These are phyloP conservation scores for Zhuqinia jingwanae DNA, from an alignment of 2,888 invertebrate species.

Conservation along the genomic window DNA sequence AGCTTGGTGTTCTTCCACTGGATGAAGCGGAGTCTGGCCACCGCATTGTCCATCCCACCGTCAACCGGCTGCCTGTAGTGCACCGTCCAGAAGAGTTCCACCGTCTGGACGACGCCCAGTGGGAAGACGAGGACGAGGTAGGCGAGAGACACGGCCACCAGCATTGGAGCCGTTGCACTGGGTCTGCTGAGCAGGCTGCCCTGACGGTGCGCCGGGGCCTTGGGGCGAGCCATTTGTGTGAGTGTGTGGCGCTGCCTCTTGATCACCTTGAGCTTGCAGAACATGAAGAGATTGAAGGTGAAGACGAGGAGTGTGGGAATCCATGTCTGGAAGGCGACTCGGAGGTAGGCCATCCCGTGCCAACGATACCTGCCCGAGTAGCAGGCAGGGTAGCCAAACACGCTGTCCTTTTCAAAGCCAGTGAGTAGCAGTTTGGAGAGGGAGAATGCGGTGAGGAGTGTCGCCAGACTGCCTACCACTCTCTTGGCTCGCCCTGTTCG, in stretches of 20 bases:
- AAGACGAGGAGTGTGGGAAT: constrained; percentile 81
- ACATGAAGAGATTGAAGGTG: constrained; percentile 80
- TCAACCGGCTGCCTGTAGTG: constrained; percentile 79
- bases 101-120: constrained; percentile 81
- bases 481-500: constrained; percentile 68
- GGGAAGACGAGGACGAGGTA: constrained; percentile 81
- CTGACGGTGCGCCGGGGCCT: neutral
- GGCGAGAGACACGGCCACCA: constrained; percentile 81
- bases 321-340: constrained; percentile 81
- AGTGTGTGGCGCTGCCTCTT: constrained; percentile 67
- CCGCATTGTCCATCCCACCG: constrained; percentile 65
- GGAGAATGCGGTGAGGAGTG: constrained; percentile 79
- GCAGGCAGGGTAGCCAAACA: constrained; percentile 81
- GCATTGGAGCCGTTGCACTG: constrained; percentile 80
- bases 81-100: constrained; percentile 81
- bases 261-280: constrained; percentile 77
- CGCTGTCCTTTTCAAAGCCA: constrained; percentile 81
- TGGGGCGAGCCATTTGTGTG: constrained; percentile 49
- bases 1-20: constrained; percentile 80
- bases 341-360: constrained; percentile 80
- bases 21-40: constrained; percentile 79
- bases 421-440: constrained; percentile 80
- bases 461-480: constrained; percentile 60
- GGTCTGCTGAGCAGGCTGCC: constrained; percentile 68
- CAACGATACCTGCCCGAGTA: constrained; percentile 80